Evolutionary conservation across 2,888 invertebrate species (phyloP), one percentile per base, ranked within the genome.

Genomic region (Tetranychus truncatus): DNA sequence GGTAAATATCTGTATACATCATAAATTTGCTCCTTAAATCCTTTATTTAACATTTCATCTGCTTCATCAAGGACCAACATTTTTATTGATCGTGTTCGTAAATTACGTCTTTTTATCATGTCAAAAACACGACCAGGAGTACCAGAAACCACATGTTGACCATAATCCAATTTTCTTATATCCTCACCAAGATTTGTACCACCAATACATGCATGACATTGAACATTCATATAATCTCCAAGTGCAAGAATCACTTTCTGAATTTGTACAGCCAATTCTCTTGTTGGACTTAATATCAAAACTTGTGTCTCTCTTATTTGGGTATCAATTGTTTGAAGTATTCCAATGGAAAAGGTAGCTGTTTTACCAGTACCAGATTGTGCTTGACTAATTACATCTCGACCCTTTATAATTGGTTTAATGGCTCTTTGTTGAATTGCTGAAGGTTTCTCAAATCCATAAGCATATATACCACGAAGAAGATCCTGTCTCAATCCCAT

Each of bases 351-450:
- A 83, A 99, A 99, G 15, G 97, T 97, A 0, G 99, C 97, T 0
- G 99, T 99, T 87, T 99, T 99, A 78, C 97, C 99, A 6, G 97
- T 99, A 84, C 97, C 94, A 11, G 96, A 97, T 82, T 97, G 96
- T 1, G 96, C 95, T 85, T 99, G 97, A 20, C 96, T 96, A 82
- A 99, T 99, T 1, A 97, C 95, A 85, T 99, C 97, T 81, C 95
- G 87, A 1, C 97, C 96, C 84, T 94, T 95, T 76, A 96, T 90
- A 80, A 97, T 92, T 0, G 96, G 96, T 80, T 91, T 88, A 79
- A 99, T 95, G 77, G 96, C 91, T 82, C 97, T 87, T 83, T 99
- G 97, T 82, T 99, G 97, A 80, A 99, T 97, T 15, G 97, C 97
- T 18, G 97, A 97, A 0, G 97, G 97, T 82, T 94, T 96, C 82